Percentiles rank a stretch among this genome's conserved stretches.
Evolutionary conservation across 2,113 vertebrate species (phyloP).

Genomic region (Athene cunicularia): DNA sequence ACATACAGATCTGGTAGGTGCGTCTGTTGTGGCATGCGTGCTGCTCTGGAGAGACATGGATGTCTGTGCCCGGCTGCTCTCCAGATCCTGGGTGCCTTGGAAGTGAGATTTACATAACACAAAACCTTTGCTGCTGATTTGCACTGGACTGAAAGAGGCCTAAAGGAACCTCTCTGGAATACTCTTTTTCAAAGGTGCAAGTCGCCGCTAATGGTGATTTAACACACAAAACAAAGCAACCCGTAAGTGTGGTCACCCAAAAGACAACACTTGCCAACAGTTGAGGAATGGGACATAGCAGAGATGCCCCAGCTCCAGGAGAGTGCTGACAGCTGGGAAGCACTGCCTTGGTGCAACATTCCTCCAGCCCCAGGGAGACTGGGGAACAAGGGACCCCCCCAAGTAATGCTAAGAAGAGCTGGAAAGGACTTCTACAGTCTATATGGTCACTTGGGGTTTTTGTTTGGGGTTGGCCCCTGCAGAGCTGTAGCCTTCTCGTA

Average conservation of each 20-base stretch:
- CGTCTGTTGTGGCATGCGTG: background rate
- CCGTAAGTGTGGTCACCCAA: background rate
- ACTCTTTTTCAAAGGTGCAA: background rate
- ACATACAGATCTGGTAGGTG: background rate
- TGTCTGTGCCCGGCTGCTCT: background rate
- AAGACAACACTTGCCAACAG: background rate
- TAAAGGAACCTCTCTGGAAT: background rate
- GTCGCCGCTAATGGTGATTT: background rate
- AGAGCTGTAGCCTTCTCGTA: background rate
- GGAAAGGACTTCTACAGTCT: background rate
- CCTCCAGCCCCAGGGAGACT: background rate
- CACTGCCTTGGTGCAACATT: background rate
- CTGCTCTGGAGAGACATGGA: background rate
- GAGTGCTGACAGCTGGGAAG: background rate
- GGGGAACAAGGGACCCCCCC: background rate
- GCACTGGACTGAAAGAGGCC: background rate
- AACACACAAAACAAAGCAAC: background rate
- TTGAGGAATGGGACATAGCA: background rate
- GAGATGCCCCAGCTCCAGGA: background rate
- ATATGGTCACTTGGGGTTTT: background rate
- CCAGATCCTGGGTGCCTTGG: background rate
- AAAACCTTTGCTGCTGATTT: background rate
- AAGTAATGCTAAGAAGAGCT: background rate
- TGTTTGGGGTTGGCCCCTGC: background rate
- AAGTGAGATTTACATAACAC: background rate